Conservation (phyloP, 2,888 invertebrate species). For the Cyaniris semiargus region DNA sequence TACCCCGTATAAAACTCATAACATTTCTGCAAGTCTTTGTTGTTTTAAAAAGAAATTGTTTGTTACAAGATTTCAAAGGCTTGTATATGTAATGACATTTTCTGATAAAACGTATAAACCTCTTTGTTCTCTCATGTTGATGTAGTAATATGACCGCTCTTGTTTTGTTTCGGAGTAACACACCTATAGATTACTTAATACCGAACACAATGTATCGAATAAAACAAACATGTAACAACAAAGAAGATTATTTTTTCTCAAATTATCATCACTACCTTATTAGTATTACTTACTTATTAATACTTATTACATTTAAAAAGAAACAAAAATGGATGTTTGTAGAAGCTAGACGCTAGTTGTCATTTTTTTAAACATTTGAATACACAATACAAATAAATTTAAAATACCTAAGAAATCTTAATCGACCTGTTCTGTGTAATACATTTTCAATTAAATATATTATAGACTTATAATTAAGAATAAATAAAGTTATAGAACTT, state of each 20-base stretch:
- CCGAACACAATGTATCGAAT: conserved; percentile 30
- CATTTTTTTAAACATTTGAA: too few species aligned
- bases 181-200: conserved; percentile 38
- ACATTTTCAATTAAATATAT: too few species aligned
- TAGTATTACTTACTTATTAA: not conserved
- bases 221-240: conserved; percentile 15
- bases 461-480: too few species aligned
- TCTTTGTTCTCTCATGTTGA: conserved; percentile 67
- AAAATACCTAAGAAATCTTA: too few species aligned
- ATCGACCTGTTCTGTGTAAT: too few species aligned
- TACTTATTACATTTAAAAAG: not conserved
- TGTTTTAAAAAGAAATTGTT: conserved; percentile 46
- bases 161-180: conserved; percentile 42
- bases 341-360: too few species aligned
- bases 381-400: too few species aligned
- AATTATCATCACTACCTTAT: not conserved
- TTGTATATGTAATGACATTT: conserved; percentile 61
- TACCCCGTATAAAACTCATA: conserved; percentile 61
- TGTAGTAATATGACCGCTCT: conserved; percentile 56
- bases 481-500: too few species aligned
- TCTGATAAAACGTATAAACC: conserved; percentile 72
- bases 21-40: conserved; percentile 46
- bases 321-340: not conserved
- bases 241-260: not conserved
- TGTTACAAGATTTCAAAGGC: conserved; percentile 59